These are phyloP conservation scores for Nysson spinosus DNA, from an alignment of 2,888 invertebrate genomes.

Conservation along the genomic window DNA sequence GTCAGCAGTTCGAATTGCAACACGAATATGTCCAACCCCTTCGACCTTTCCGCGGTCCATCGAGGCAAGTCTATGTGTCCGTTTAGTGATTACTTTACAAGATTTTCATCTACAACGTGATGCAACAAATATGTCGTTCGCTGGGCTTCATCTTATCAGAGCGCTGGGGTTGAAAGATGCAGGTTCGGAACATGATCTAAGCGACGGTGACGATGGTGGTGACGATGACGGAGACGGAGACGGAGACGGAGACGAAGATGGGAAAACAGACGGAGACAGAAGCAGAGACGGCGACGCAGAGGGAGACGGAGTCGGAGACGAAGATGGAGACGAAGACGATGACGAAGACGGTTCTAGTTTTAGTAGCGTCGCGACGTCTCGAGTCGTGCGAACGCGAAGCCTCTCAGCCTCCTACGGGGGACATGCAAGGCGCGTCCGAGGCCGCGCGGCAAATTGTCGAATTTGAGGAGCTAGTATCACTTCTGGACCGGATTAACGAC, in stretches of 20 bases:
- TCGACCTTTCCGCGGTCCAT: too few species aligned
- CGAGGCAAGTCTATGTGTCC: too few species aligned
- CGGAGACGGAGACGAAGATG: constrained; percentile 9
- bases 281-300: background rate
- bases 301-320: background rate
- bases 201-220: background rate
- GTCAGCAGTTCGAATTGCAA: too few species aligned
- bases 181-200: background rate
- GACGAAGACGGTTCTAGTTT: constrained; percentile 40
- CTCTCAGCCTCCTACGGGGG: constrained; percentile 46
- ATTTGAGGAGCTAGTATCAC: constrained; percentile 75
- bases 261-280: constrained; percentile 45
- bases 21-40: too few species aligned
- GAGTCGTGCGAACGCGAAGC: constrained; percentile 57
- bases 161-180: background rate
- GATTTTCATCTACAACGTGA: too few species aligned
- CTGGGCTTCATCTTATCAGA: too few species aligned
- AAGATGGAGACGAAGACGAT: background rate
- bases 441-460: constrained; percentile 74
- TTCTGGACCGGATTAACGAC: constrained; percentile 74
- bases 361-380: constrained; percentile 71
- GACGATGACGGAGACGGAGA: background rate
- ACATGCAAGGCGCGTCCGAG: constrained; percentile 69
- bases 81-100: too few species aligned
- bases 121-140: too few species aligned